Evolutionary conservation across 2,888 invertebrate genomes (phyloP), one percentile per base, ranked within the genome.

Genomic region (Dryobota labecula): DNA sequence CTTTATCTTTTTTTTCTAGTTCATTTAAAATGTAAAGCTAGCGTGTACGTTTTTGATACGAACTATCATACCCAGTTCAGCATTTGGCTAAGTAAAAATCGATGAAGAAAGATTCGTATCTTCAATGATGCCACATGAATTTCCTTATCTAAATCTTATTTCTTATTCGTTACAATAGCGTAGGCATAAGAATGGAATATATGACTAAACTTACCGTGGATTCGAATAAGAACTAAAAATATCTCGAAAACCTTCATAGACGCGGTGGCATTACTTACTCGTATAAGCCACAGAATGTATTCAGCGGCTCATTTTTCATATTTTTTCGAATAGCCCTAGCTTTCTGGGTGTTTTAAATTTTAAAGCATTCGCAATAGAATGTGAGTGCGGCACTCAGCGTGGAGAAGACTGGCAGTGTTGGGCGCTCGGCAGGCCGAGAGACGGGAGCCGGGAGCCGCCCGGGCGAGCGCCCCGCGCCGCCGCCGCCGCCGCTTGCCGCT

Each of bases 311-410:
- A 72, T 66, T 67, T 64, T 83, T 72, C 67, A 70, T 72, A 30
- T 72, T 71, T 77, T 83, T 77, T 61, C 38, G 30, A 61, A 81
- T 65, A 65, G 38, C 38, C 47, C 41, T 58, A 60, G 62, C 69
- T 72, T 53, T 58, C 76, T 76, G 54, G 60, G 58, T 63, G 76
- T 73, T 80, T 82, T 82, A 80, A 82, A 86, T 84, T 87, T 85
- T 84, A 78, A 83, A 85, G 68, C 76, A 76, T 67, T 76, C 53
- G 68, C 77, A 79, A 77, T 76, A 78, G 71, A 83, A 77, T 75
- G 70, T 78, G 84, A 85, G 77, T 82, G 75, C 61, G 73, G 73
- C 76, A 76, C 83, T 84, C 74, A 69, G 38, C 43, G 51, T 69
- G 13, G 58, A 61, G 45, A 81, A 73, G 71, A 72, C 73, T 71